Evolutionary conservation across 2,113 vertebrate species (phyloP).

Genomic region (Vulpes lagopus): DNA sequence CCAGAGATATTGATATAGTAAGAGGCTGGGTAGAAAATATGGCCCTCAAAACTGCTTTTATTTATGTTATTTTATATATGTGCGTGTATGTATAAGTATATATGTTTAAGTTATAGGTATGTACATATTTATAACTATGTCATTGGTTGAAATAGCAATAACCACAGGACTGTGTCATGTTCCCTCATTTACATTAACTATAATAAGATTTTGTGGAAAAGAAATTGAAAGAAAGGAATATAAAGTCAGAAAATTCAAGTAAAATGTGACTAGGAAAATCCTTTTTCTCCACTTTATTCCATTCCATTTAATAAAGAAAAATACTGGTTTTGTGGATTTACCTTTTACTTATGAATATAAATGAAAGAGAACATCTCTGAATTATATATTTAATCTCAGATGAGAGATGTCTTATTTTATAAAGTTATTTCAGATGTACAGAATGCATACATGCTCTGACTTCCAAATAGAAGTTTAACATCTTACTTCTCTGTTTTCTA

Average conservation of each 20-base stretch:
- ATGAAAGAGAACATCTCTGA: neutral
- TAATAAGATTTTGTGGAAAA: neutral
- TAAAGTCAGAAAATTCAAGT: neutral
- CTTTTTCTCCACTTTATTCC: neutral
- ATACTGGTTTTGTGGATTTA: neutral
- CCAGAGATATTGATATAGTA: neutral
- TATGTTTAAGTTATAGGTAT: neutral
- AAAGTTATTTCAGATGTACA: neutral
- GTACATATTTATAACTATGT: neutral
- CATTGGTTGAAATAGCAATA: neutral
- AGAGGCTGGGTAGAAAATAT: neutral
- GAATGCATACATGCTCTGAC: neutral
- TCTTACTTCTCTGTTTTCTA: neutral
- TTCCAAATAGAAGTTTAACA: neutral
- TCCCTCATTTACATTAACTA: neutral
- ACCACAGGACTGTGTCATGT: neutral
- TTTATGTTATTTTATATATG: neutral
- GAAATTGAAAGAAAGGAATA: neutral
- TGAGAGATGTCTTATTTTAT: neutral
- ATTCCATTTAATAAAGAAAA: neutral
- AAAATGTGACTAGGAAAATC: neutral
- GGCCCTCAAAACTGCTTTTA: neutral
- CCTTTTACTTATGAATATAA: neutral
- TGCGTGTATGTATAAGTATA: neutral
- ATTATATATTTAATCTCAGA: constrained; percentile 54